Percentiles rank a stretch among this genome's conserved stretches.
These are phyloP conservation scores for Nebria brevicollis DNA, from an alignment of 2,888 invertebrate species.

Conservation along the genomic window DNA sequence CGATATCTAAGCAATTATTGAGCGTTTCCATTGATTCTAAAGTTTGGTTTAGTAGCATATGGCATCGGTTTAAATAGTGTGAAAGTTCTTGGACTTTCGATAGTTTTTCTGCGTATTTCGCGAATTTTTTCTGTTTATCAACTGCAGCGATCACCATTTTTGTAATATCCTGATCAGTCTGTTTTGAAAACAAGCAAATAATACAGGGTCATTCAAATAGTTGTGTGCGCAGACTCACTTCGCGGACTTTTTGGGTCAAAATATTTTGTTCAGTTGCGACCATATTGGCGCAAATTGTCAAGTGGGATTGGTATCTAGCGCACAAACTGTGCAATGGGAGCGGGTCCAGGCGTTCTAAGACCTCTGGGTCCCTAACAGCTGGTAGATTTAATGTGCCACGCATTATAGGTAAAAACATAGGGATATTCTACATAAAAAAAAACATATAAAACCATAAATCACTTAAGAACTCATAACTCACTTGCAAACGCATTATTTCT, in stretches of 20 bases:
- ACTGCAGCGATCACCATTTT: slow-evolving; percentile 75
- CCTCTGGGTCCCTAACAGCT: slow-evolving; percentile 86
- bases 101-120: slow-evolving; percentile 86
- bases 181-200: slow-evolving; percentile 49
- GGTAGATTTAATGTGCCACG: slow-evolving; percentile 87
- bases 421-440: slow-evolving; percentile 72
- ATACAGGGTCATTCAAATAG: not conserved
- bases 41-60: slow-evolving; percentile 83
- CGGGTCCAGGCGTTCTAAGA: slow-evolving; percentile 79
- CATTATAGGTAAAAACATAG: slow-evolving; percentile 93
- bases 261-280: slow-evolving; percentile 83
- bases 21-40: slow-evolving; percentile 86
- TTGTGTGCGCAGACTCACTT: slow-evolving; percentile 65
- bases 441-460: slow-evolving; percentile 14
- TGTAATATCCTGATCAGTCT: slow-evolving; percentile 79
- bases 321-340: slow-evolving; percentile 78
- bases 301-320: slow-evolving; percentile 83
- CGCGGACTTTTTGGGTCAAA: slow-evolving; percentile 78
- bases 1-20: slow-evolving; percentile 83
- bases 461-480: slow-evolving; percentile 52
- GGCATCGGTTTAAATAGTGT: slow-evolving; percentile 83
- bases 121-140: slow-evolving; percentile 85
- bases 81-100: slow-evolving; percentile 85
- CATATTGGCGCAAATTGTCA: slow-evolving; percentile 83
- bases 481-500: slow-evolving; percentile 76